A percentile compares a stretch with the other conserved stretches of the same genome.
Evolutionary conservation across 2,113 vertebrate species (phyloP).

Genomic region (Mobula hypostoma): DNA sequence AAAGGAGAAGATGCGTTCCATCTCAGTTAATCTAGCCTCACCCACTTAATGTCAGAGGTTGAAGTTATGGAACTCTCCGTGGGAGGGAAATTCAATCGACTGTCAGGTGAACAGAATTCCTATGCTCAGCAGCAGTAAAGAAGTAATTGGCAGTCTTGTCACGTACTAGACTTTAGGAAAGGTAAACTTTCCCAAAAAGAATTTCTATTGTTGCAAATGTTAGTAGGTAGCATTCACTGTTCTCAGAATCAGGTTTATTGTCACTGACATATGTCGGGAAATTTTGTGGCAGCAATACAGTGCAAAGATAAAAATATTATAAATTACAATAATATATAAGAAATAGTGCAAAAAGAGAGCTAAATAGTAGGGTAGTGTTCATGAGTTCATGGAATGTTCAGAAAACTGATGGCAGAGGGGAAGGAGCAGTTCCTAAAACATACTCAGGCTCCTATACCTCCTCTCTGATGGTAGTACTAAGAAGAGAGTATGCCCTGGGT

Average conservation of each 20-base stretch:
- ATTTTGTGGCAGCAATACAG: too few species aligned
- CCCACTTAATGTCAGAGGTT: not conserved
- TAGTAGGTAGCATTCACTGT: not conserved
- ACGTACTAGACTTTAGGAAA: not conserved
- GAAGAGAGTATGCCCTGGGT: too few species aligned
- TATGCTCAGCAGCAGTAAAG: not conserved
- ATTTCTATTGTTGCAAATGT: not conserved
- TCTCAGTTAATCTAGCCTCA: not conserved
- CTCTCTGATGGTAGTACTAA: too few species aligned
- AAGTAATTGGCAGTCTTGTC: not conserved
- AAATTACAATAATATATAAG: too few species aligned
- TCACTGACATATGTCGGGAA: too few species aligned
- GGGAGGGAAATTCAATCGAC: not conserved
- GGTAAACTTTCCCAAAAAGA: not conserved
- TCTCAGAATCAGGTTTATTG: not conserved
- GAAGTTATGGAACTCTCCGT: not conserved
- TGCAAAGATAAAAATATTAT: too few species aligned
- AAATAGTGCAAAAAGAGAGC: too few species aligned
- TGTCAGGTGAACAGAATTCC: not conserved
- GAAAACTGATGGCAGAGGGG: too few species aligned
- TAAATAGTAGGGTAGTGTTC: too few species aligned
- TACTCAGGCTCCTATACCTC: too few species aligned
- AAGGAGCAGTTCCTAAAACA: too few species aligned
- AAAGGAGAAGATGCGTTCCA: not conserved
- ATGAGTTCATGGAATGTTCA: too few species aligned